phyloP scores from a whole-genome alignment of 2,888 invertebrate genomes.

The Odontomyia ornata region DNA sequence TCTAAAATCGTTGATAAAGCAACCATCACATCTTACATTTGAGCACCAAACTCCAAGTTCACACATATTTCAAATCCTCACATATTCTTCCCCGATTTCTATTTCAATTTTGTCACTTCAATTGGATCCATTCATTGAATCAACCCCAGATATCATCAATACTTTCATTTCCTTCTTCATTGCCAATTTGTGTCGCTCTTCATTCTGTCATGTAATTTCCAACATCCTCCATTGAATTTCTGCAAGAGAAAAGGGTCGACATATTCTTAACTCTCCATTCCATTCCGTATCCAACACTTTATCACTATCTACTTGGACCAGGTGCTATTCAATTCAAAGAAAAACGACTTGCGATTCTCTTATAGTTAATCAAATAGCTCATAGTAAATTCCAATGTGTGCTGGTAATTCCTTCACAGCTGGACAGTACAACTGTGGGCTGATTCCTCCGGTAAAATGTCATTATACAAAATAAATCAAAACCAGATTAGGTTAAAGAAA shows the following conservation, averaged over 20 bases:
- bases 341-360: background rate
- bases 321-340: background rate
- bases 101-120: no score
- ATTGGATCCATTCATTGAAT: background rate
- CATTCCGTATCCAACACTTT: no score
- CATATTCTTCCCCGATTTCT: no score
- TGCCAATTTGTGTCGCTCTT: background rate
- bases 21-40: no score
- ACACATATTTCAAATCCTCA: no score
- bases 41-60: no score
- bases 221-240: background rate
- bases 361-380: background rate
- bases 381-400: background rate
- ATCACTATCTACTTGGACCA: no score
- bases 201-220: constrained; percentile 6
- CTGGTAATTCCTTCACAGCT: background rate
- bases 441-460: background rate
- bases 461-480: constrained; percentile 6
- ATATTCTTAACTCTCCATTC: no score
- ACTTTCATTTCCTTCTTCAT: constrained; percentile 1
- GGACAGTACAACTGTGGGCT: no score
- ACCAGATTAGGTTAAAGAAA: background rate
- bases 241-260: background rate
- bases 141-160: background rate
- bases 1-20: no score